Conservation (phyloP, 2,888 invertebrate species). For the Rhaphigaster nebulosa region DNA sequence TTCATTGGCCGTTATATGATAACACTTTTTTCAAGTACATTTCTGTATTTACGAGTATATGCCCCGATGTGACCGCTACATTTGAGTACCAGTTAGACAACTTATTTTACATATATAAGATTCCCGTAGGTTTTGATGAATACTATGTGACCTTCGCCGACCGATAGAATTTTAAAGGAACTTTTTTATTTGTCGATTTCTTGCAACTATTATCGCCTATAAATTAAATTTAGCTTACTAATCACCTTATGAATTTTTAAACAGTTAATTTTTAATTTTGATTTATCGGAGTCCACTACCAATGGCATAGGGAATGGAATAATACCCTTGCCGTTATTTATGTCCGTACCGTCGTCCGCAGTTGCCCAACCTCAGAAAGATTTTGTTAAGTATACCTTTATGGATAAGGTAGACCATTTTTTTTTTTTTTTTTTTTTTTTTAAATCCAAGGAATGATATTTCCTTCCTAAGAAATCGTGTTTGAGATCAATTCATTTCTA, state of each 20-base stretch:
- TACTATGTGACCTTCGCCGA: neutral
- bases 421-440: neutral
- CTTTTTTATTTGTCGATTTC: constrained; percentile 5
- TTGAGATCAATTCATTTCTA: neutral
- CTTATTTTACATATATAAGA: constrained; percentile 10
- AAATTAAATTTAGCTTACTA: constrained; percentile 17
- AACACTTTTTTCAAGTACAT: neutral
- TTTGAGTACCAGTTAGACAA: neutral
- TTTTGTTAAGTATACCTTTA: constrained; percentile 13
- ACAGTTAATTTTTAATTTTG: constrained; percentile 26
- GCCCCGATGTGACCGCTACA: neutral
- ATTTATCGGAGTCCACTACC: neutral
- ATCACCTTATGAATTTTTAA: constrained; percentile 26
- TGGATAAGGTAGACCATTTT: neutral
- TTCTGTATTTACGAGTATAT: neutral
- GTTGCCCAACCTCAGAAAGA: neutral
- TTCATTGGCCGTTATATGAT: neutral
- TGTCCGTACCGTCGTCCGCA: neutral
- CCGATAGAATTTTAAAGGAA: neutral
- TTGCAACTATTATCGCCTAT: constrained; percentile 17
- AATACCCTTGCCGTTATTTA: constrained; percentile 28
- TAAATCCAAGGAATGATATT: neutral
- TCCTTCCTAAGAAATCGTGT: neutral
- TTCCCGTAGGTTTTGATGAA: constrained; percentile 6
- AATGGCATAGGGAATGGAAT: constrained; percentile 8